phyloP scores from a whole-genome alignment of 2,113 vertebrate species.

The Callipepla squamata region DNA sequence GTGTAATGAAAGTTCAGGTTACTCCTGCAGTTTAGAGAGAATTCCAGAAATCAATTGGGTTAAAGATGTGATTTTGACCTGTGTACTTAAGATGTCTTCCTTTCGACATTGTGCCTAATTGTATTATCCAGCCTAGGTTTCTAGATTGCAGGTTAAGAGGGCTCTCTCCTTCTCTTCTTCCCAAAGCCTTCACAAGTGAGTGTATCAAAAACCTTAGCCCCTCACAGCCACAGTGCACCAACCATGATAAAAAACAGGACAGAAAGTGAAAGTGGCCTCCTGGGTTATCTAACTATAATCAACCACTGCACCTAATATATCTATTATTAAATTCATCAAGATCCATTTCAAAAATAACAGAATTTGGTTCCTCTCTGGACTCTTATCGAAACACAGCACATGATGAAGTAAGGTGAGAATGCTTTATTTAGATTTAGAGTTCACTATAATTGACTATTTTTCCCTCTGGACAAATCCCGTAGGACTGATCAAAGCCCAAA shows the following conservation, averaged over 20 bases:
- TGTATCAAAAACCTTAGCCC: background rate
- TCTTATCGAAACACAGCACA: background rate
- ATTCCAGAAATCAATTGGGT: background rate
- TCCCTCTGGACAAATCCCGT: background rate
- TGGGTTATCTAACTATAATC: background rate
- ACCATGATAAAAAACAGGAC: background rate
- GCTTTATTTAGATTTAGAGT: background rate
- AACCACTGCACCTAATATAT: background rate
- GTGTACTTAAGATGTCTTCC: background rate
- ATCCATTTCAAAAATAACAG: background rate
- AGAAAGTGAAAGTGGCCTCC: background rate
- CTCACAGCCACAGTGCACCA: background rate
- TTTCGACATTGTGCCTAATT: background rate
- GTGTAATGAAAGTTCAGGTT: background rate
- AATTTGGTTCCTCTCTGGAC: background rate
- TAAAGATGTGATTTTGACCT: background rate
- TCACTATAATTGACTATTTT: background rate
- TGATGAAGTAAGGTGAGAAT: background rate
- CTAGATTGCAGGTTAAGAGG: background rate
- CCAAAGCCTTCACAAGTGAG: background rate
- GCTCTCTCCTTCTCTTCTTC: background rate
- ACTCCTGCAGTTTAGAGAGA: background rate
- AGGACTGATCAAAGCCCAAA: background rate
- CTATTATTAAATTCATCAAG: background rate
- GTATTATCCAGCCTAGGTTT: background rate